Evolutionary conservation across 2,113 vertebrate genomes (phyloP), one percentile per base, ranked within the genome.

Genomic region (Myocastor coypus): DNA sequence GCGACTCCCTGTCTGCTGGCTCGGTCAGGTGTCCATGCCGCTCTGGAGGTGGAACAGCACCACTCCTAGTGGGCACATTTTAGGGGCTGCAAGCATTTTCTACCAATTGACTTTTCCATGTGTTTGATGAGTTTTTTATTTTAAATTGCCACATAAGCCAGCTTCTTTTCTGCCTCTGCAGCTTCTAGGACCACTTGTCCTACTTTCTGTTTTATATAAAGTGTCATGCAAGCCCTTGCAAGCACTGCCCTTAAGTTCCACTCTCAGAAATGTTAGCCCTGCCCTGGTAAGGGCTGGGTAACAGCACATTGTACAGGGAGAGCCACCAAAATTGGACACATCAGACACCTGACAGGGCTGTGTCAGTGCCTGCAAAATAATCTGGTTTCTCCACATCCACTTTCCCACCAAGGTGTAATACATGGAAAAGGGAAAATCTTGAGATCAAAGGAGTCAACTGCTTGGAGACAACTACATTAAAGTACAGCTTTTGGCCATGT

Each of bases 361-460:
- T 11, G 34, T 34, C n/a, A 14, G 86, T 16, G 30, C 68, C 89
- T 24, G 30, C 57, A 86, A 91, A 66, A 66, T 26, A 22, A 64
- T 19, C 46, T 50, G 66, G 32, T 28, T 81, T 80, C 42, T 64
- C 61, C 19, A 14, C 0, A 1, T 11, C 32, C 28, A 11, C 55
- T 12, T 19, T 52, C 37, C 24, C 11, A 1, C 17, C 20, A n/a
- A 93, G 3, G 14, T 30, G 1, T 12, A 66, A 88, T 14, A 83
- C 4, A 0, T 3, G 14, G 55, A 42, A 66, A 93, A 83, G 63
- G 13, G 68, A 37, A 52, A 68, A 52, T 42, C 68, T 63, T 57
- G 71, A 66, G 85, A 94, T 91, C 87, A 94, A 96, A 96, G 83
- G 57, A 61, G 69, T 20, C 77, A 75, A 73, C n/a, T n/a, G 64